Evolutionary conservation across 2,113 vertebrate genomes (phyloP), one percentile per base, ranked within the genome.

Genomic region (Tachysurus vachellii): DNA sequence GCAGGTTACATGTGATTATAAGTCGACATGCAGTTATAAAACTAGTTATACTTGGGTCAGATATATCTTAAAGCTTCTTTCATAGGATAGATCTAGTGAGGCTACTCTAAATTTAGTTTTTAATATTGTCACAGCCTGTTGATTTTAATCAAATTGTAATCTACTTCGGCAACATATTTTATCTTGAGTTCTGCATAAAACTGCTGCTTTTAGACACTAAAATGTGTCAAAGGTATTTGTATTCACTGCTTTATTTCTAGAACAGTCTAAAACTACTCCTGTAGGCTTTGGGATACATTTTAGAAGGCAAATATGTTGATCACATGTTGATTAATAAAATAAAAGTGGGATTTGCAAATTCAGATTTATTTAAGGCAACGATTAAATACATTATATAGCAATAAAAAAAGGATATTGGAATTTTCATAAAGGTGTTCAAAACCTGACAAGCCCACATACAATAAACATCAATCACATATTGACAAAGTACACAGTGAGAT

Each of bases 301-400:
- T 53, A 76, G 44, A 23, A 50, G 44, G n/a, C 13, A n/a, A 14
- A 76, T 3, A 75, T 26, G 42, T 0, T 26, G 10, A 1, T 50
- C 44, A 50, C 36, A 26, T 0, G 4, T n/a, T 31, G 14, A 2
- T 84, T 31, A 42, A 42, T 36, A 57, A 36, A 71, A 56, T 19
- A 4, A 44, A 71, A 19, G 3, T n/a, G 17, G 11, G 9, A 61
- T 75, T 75, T 75, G 70, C 54, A 61, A 44, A 75, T 85, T 75
- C 23, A 44, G 36, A 75, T 85, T 85, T 85, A 59, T 26, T 85
- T 75, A 85, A 85, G 70, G 83, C 68, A 75, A 23, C 36, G 36
- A 56, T 84, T 59, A 84, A 3, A 44, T 19, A 84, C 31, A 75
- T 73, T 84, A 23, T 7, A 71, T 56, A 56, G 50, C 10, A 26